phyloP scores from a whole-genome alignment of 2,797 vertebrate species.

The Paedocypris micromegethes region DNA sequence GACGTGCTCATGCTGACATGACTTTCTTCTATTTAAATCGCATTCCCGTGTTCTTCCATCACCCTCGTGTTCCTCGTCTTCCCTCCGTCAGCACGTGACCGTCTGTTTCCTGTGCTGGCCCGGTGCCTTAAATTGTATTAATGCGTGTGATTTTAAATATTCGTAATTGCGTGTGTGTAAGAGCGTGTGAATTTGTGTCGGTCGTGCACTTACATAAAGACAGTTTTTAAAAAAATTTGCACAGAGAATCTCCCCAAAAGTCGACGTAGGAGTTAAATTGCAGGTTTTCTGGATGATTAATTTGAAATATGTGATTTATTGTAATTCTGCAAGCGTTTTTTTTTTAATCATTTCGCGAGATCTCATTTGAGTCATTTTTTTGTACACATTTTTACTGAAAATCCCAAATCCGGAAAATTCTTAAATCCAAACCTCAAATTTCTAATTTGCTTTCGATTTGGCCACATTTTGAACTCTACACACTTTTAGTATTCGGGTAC shows the following conservation, averaged over 20 bases:
- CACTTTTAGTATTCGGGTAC: too few species aligned
- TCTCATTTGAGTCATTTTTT: too few species aligned
- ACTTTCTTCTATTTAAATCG: slow-evolving; percentile 33
- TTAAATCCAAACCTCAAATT: too few species aligned
- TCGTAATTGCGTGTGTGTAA: slow-evolving; percentile 44
- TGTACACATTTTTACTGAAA: too few species aligned
- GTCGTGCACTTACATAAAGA: slow-evolving; percentile 53
- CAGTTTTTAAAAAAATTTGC: slow-evolving; percentile 61
- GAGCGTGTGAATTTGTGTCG: slow-evolving; percentile 18
- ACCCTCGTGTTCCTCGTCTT: background rate
- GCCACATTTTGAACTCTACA: too few species aligned
- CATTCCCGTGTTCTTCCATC: background rate
- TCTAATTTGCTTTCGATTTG: too few species aligned
- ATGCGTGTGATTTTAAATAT: slow-evolving; percentile 55
- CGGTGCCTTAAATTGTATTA: slow-evolving; percentile 68
- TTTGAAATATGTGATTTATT: too few species aligned
- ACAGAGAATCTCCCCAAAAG: slow-evolving; percentile 60
- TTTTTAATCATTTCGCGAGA: too few species aligned
- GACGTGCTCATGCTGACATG: slow-evolving; percentile 75
- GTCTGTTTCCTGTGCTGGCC: slow-evolving; percentile 60
- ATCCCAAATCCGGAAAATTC: too few species aligned
- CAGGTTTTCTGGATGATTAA: too few species aligned
- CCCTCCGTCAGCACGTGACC: slow-evolving; percentile 55
- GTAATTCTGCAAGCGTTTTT: too few species aligned
- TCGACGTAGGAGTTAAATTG: too few species aligned